Base-by-base conservation (phyloP, 2,797 vertebrate genomes). In the Hippocampus kuda region DNA sequence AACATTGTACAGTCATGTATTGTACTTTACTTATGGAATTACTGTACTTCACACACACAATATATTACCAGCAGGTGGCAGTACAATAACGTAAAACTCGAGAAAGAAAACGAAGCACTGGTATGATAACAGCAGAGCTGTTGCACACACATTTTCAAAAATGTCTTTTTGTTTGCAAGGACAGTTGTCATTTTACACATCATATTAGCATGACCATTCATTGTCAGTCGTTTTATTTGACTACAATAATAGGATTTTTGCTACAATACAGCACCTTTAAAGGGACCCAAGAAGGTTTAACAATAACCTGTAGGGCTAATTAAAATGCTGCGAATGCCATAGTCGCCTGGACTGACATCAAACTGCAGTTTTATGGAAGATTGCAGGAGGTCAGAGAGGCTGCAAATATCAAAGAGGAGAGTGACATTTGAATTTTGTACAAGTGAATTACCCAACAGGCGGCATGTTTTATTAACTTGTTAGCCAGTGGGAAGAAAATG, bases 41-140 rank as follows among this genome's bases (percentile, higher is more conserved):
- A 30, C 30, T 30, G 30, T 22, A 1, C 22, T 4, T 22, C 61
- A 41, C 61, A 42, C 34, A 38, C 34, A 24, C 41, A 42, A 46
- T 44, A 46, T 15, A 46, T 46, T 13, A 44, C 62, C 62, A 46
- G 62, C 22, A 64, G 62, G 62, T 16, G 62, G 62, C 62, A 26
- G 62, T 64, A 24, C 2, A 44, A 42, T 24, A 1, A 24, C 41
- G 18, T 56, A 10, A 8, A 34, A 34, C 30, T 34, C 16, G 10
- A 24, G 38, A 63, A n/a, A 60, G 0, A 30, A 34, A 60, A 18
- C 9, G 4, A 26, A 15, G 41, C 5, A 3, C 5, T 18, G 5
- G 24, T 41, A 34, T 10, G 11, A 53, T 6, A 60, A 60, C 57
- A 30, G 24, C 57, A 57, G 22, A 54, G 51, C 11, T 27, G 12